Percentiles rank a stretch among this genome's conserved stretches.
Evolutionary conservation across 2,797 vertebrate species (phyloP).

Genomic region (Ammospiza maritima): DNA sequence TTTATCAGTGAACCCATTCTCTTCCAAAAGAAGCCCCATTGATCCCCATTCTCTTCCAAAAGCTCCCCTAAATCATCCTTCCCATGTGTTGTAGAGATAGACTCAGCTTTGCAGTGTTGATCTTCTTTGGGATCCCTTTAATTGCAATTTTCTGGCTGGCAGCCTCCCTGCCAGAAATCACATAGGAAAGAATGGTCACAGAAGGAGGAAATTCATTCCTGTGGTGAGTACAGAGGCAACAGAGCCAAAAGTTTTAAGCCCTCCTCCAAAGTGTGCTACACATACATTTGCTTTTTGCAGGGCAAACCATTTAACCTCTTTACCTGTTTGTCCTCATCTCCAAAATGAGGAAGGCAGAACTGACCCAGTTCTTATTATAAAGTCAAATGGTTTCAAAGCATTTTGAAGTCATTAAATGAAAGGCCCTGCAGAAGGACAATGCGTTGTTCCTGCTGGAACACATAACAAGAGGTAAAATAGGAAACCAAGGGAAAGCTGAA

Average conservation of each 20-base stretch:
- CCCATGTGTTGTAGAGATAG: neutral
- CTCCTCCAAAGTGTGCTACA: neutral
- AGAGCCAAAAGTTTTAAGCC: neutral
- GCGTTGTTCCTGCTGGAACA: neutral
- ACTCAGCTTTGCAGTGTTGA: neutral
- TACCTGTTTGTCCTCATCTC: constrained; percentile 29
- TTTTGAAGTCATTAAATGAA: constrained; percentile 24
- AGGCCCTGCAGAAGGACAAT: neutral
- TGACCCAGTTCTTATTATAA: constrained; percentile 34
- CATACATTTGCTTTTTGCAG: neutral
- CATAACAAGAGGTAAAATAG: neutral
- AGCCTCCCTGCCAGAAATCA: neutral
- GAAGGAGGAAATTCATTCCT: constrained; percentile 21
- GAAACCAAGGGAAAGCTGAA: neutral
- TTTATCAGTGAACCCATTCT: neutral
- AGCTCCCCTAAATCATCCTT: neutral
- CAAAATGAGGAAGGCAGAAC: constrained; percentile 51
- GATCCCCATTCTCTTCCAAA: neutral
- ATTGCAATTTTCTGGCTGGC: neutral
- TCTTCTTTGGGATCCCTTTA: neutral
- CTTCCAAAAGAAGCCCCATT: neutral
- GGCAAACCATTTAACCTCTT: constrained; percentile 56
- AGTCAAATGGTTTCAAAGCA: neutral
- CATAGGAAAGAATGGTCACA: neutral
- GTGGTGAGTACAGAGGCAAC: neutral